These are phyloP conservation scores for Platysteira castanea DNA, from an alignment of 2,113 vertebrate genomes.

Conservation along the genomic window DNA sequence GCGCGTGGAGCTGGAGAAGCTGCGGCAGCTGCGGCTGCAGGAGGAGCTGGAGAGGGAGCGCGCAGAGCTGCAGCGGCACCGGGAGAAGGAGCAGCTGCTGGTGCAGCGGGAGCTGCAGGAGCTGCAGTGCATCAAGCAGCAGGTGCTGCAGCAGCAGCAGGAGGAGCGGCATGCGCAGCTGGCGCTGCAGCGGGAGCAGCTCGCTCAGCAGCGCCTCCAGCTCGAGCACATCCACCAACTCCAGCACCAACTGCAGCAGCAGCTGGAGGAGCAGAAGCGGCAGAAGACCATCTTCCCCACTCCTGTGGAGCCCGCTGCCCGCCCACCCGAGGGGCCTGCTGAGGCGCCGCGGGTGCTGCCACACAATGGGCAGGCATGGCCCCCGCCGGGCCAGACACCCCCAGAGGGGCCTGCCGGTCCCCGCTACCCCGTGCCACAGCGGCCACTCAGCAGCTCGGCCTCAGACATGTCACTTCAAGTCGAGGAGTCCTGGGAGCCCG, in stretches of 20 bases:
- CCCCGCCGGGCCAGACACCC: constrained; percentile 54
- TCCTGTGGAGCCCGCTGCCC: constrained; percentile 79
- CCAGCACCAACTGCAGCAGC: constrained; percentile 96
- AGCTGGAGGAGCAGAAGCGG: constrained; percentile 95
- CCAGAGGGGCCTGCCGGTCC: constrained; percentile 23
- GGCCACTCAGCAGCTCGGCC: constrained; percentile 89
- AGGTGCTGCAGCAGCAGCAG: constrained; percentile 95
- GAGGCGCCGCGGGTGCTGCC: constrained; percentile 71
- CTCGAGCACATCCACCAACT: constrained; percentile 96
- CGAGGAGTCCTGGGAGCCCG: constrained; percentile 81
- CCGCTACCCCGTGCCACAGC: constrained; percentile 61
- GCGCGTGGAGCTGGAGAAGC: constrained; percentile 91
- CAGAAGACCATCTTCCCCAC: constrained; percentile 83
- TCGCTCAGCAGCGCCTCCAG: constrained; percentile 94
- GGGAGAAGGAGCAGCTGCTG: constrained; percentile 94
- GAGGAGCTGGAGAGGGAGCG: constrained; percentile 95
- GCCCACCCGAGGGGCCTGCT: constrained; percentile 68
- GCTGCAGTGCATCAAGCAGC: constrained; percentile 95
- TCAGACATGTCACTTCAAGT: constrained; percentile 94
- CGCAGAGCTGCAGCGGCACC: constrained; percentile 89
- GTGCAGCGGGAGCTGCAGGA: constrained; percentile 97
- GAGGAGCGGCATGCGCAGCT: constrained; percentile 93
- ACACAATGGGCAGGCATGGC: constrained; percentile 91
- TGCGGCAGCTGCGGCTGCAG: constrained; percentile 90
- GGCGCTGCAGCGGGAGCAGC: constrained; percentile 92